Conservation (phyloP, 2,113 vertebrate species). For the Hemiscyllium ocellatum region DNA sequence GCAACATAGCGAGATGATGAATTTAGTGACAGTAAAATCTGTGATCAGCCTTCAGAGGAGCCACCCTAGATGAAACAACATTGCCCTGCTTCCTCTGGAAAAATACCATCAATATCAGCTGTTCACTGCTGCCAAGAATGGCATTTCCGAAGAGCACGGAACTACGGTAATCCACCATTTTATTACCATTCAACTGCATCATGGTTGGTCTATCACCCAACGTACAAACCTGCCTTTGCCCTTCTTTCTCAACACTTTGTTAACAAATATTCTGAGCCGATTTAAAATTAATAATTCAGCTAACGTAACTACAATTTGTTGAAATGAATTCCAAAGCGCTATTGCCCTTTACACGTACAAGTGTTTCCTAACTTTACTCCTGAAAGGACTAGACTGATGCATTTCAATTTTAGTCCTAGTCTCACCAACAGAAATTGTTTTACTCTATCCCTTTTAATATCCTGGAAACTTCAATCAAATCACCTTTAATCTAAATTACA, state of each 20-base stretch:
- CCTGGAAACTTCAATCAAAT: neutral
- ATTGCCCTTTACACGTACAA: neutral
- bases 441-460: neutral
- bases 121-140: no score
- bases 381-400: neutral
- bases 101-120: neutral
- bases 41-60: neutral
- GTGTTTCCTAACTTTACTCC: neutral
- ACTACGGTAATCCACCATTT: neutral
- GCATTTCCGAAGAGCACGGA: no score
- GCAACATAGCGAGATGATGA: no score
- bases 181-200: neutral
- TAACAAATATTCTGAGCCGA: neutral
- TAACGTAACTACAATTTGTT: neutral
- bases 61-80: neutral
- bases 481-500: neutral
- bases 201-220: neutral
- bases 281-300: neutral
- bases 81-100: neutral
- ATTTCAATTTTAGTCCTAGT: neutral
- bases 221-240: neutral
- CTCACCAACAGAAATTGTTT: neutral
- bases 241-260: neutral
- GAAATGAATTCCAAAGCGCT: neutral
- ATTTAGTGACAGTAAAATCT: no score